Conservation (phyloP, 1,140 invertebrate species). For the Drosophila pectinifera region DNA sequence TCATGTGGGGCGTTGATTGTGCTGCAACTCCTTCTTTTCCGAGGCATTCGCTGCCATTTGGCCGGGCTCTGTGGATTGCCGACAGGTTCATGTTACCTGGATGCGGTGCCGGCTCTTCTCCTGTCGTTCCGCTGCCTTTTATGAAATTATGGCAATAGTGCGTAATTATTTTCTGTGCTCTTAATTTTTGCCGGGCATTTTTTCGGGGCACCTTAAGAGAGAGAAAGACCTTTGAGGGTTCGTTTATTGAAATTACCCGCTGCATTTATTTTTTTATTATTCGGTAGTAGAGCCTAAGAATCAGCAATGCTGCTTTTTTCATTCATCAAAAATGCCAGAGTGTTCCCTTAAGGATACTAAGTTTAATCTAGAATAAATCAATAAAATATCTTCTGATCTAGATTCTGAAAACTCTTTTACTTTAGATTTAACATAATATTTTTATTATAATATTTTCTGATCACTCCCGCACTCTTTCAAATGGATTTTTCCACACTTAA, state of each 20-base stretch:
- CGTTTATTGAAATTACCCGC: constrained; percentile 69
- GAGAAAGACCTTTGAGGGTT: constrained; percentile 24
- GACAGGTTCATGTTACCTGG: constrained; percentile 80
- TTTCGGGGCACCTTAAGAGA: constrained; percentile 20
- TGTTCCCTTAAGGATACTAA: not conserved
- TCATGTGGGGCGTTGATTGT: constrained; percentile 78
- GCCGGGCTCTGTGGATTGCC: constrained; percentile 57
- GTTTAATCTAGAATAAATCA: not conserved
- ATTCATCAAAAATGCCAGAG: no score
- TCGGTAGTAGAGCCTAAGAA: no score
- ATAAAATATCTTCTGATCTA: no score
- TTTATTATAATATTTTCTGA: not conserved
- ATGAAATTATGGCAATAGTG: constrained; percentile 83
- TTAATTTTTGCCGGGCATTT: constrained; percentile 66
- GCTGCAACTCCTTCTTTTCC: constrained; percentile 77
- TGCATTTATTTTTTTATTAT: constrained; percentile 22
- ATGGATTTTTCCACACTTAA: not conserved
- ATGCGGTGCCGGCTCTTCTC: constrained; percentile 34
- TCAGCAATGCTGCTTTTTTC: no score
- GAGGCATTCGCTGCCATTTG: constrained; percentile 32
- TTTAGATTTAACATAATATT: not conserved
- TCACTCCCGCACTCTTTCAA: not conserved
- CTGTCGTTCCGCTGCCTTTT: constrained; percentile 46
- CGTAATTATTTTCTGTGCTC: constrained; percentile 84
- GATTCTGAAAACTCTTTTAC: no score